Percentiles rank a stretch among this genome's conserved stretches.
Evolutionary conservation across 1,140 invertebrate genomes (phyloP).

Genomic region (Cydia amplana): DNA sequence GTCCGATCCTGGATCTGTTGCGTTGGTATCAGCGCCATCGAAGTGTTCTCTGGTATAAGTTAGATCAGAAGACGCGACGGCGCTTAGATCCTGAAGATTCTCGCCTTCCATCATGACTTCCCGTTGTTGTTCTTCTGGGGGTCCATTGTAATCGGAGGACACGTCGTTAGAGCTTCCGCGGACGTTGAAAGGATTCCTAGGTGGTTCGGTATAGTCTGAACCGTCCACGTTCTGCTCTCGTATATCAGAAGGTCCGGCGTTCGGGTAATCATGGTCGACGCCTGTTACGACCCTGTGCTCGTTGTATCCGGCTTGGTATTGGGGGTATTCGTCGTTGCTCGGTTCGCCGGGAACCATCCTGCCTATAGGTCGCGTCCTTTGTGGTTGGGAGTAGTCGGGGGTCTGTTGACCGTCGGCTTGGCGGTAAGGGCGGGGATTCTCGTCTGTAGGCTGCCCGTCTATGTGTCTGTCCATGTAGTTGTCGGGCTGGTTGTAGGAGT

Average conservation of each 20-base stretch:
- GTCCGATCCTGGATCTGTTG: conserved; percentile 50
- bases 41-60: conserved; percentile 63
- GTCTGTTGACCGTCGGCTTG: conserved; percentile 74
- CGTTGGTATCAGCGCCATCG: conserved; percentile 56
- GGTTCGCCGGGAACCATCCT: conserved; percentile 76
- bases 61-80: conserved; percentile 61
- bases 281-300: conserved; percentile 78
- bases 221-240: conserved; percentile 76
- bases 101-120: conserved; percentile 81
- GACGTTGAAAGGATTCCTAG: conserved; percentile 60
- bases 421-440: conserved; percentile 59
- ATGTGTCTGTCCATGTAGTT: conserved; percentile 75
- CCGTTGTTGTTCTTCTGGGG: conserved; percentile 71
- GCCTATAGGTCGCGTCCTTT: conserved; percentile 60
- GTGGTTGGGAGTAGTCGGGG: conserved; percentile 61
- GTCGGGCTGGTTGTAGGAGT: conserved; percentile 65
- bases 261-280: conserved; percentile 67
- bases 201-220: conserved; percentile 71
- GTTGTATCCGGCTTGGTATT: conserved; percentile 59
- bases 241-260: conserved; percentile 55
- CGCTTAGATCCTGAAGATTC: conserved; percentile 80
- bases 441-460: conserved; percentile 72
- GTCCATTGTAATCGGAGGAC: conserved; percentile 54
- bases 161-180: conserved; percentile 53
- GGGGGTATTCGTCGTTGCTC: conserved; percentile 66